phyloP scores from a whole-genome alignment of 2,113 vertebrate genomes.

The Grammatotria lemairii region DNA sequence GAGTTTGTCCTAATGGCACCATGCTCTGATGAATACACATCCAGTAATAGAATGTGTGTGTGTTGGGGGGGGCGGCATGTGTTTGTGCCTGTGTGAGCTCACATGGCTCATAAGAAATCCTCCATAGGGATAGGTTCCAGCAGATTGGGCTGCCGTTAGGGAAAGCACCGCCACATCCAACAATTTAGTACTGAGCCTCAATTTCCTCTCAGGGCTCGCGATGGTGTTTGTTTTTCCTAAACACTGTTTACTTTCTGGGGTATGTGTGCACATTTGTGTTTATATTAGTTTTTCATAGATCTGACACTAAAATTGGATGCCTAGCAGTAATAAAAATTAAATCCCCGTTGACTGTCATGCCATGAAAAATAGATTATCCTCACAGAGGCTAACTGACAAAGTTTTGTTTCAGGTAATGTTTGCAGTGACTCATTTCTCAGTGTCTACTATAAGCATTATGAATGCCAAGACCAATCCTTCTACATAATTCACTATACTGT shows the following conservation, averaged over 20 bases:
- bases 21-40: constrained; percentile 52
- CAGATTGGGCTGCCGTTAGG: constrained; percentile 53
- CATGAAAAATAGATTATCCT: constrained; percentile 53
- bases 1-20: constrained; percentile 48
- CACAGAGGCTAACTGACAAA: constrained; percentile 5
- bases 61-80: background rate
- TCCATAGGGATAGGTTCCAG: constrained; percentile 55
- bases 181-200: constrained; percentile 56
- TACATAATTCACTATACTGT: background rate
- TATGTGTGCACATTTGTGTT: constrained; percentile 13
- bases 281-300: constrained; percentile 48
- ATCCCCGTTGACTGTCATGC: constrained; percentile 33
- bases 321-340: constrained; percentile 57
- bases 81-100: constrained; percentile 5
- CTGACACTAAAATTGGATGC: constrained; percentile 24
- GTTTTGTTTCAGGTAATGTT: constrained; percentile 21
- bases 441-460: background rate
- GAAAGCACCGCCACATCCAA: constrained; percentile 52
- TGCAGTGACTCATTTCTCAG: background rate
- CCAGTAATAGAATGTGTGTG: constrained; percentile 6
- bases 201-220: constrained; percentile 41
- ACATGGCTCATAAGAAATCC: constrained; percentile 48
- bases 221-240: constrained; percentile 63
- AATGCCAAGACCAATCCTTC: background rate
- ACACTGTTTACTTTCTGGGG: constrained; percentile 55